A percentile compares a stretch with the other conserved stretches of the same genome.
phyloP scores from a whole-genome alignment of 2,797 vertebrate genomes.

The Urocyon cinereoargenteus region DNA sequence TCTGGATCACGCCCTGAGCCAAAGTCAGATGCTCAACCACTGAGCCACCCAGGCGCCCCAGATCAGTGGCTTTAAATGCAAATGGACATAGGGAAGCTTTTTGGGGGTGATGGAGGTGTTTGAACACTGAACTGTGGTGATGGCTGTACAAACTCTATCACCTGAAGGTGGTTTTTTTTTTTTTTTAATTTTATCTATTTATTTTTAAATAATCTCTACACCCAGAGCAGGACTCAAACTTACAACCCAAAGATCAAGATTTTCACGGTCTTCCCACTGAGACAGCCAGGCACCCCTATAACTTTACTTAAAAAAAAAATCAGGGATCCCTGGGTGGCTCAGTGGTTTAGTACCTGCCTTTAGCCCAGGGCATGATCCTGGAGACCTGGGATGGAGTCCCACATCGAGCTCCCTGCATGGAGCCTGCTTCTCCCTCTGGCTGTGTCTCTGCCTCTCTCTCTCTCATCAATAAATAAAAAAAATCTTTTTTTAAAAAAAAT shows the following conservation, averaged over 20 bases:
- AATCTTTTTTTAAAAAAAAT: neutral
- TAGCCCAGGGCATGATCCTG: neutral
- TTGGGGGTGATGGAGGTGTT: neutral
- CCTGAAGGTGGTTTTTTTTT: neutral
- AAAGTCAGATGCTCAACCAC: no score
- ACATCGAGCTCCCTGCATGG: neutral
- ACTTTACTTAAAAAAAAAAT: neutral
- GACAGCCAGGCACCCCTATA: neutral
- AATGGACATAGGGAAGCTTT: neutral
- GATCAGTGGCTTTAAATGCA: no score
- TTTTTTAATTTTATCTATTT: neutral
- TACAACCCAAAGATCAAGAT: neutral
- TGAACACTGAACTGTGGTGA: neutral
- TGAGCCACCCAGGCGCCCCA: no score
- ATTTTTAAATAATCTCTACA: neutral
- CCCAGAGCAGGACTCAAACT: neutral
- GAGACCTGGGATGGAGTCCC: neutral
- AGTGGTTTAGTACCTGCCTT: neutral
- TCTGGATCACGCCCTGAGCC: no score
- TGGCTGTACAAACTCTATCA: neutral
- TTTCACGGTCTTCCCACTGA: neutral
- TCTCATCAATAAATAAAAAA: neutral
- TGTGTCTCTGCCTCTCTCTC: neutral
- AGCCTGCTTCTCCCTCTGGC: neutral
- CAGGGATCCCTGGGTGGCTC: neutral